These are phyloP conservation scores for Bagarius yarrelli DNA, from an alignment of 2,113 vertebrate genomes.

Conservation along the genomic window DNA sequence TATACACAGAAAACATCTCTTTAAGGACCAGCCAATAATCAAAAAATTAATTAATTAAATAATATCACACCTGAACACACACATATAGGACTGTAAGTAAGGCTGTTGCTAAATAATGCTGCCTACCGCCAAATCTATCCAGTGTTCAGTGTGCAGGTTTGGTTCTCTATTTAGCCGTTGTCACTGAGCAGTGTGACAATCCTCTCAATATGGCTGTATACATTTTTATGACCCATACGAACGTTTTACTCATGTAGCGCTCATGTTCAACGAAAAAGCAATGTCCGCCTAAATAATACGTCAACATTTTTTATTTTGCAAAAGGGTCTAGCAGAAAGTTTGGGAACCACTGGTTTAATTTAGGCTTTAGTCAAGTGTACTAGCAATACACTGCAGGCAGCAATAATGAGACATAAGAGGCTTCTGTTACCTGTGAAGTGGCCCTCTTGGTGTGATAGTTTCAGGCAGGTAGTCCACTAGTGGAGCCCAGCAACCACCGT, in stretches of 20 bases:
- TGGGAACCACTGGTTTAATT: neutral
- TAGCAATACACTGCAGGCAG: neutral
- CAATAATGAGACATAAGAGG: neutral
- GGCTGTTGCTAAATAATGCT: neutral
- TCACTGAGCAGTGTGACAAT: too few relatives aligned
- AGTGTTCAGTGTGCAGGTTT: too few relatives aligned
- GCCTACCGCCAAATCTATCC: neutral
- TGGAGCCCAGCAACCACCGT: slow-evolving; percentile 95
- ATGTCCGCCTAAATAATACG: too few relatives aligned
- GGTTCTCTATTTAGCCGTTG: too few relatives aligned
- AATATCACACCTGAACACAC: too few relatives aligned
- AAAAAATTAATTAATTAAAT: neutral
- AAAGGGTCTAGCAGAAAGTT: too few relatives aligned
- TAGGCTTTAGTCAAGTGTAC: neutral
- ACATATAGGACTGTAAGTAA: neutral
- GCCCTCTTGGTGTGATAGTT: slow-evolving; percentile 90
- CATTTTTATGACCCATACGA: too few relatives aligned
- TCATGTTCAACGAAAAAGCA: too few relatives aligned
- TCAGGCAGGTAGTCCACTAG: slow-evolving; percentile 97
- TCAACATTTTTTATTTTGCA: neutral
- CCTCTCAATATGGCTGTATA: too few relatives aligned
- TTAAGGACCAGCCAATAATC: neutral
- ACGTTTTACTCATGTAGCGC: too few relatives aligned
- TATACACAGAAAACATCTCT: neutral
- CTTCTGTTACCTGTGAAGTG: slow-evolving; percentile 84